Evolutionary conservation across 2,888 invertebrate species (phyloP), one percentile per base, ranked within the genome.

Genomic region (Galeruca laticollis): DNA sequence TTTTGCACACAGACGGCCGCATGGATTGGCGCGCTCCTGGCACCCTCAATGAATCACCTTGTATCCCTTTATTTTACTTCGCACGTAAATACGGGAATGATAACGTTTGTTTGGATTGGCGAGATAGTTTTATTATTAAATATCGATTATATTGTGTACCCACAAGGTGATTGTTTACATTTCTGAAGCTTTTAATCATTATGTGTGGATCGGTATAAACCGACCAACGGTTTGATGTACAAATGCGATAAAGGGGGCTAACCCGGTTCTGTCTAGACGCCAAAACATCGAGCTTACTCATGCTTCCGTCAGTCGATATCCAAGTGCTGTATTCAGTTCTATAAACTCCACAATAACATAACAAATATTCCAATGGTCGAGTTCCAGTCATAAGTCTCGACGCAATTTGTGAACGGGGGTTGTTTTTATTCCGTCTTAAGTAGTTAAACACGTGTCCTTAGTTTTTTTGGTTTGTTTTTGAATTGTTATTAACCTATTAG

Each of bases 281-380:
- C 60, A 37, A 60, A 59, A 66, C 66, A 49, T 33, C 66, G 49
- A 66, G 59, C 66, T 26, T 66, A 66, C 59, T 60, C 66, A 66
- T 49, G 37, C 51, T 66, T 66, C 66, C 66, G 66, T 66, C 66
- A 66, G 66, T 66, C 66, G 59, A 66, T 66, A 66, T 66, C 54
- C 54, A 43, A 51, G 59, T 51, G 35, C 37, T 66, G 59, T 49
- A 57, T 57, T 18, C 6, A 9, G 47, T 47, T 43, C 54, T 63
- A 11, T 51, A 31, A 43, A 54, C 40, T 21, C 31, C 15, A 62
- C 35, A 13, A n/a, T 33, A 20, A 31, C 26, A 40, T 18, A 18
- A 31, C n/a, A 33, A 33, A 57, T 21, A 26, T 26, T 21, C 11
- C 21, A 21, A 13, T 52, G 52, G 13, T 52, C 52, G 11, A 21